Evolutionary conservation across 2,113 vertebrate genomes (phyloP).

Genomic region (Calonectris borealis): DNA sequence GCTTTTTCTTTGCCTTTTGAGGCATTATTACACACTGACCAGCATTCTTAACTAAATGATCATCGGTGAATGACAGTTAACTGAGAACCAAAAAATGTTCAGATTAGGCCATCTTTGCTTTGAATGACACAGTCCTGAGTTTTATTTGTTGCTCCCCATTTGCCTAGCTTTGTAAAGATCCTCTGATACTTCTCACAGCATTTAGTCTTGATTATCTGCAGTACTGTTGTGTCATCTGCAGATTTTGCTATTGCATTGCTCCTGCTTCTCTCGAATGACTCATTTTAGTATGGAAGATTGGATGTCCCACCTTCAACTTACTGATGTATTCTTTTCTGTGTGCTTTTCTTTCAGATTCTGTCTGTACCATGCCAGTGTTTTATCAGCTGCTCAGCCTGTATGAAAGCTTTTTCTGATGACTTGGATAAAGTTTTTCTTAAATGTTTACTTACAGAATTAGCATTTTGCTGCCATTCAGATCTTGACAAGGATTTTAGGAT

Average conservation of each 20-base stretch:
- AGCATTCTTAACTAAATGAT: not conserved
- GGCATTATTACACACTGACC: not conserved
- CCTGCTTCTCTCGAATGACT: not conserved
- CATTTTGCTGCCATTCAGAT: not conserved
- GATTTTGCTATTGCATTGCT: not conserved
- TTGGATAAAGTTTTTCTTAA: not conserved
- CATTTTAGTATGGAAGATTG: not conserved
- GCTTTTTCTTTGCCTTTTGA: not conserved
- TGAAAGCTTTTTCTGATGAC: not conserved
- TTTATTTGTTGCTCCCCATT: not conserved
- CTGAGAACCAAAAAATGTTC: not conserved
- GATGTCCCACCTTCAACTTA: not conserved
- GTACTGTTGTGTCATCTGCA: not conserved
- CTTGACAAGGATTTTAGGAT: not conserved
- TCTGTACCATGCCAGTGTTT: not conserved
- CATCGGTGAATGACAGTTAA: not conserved
- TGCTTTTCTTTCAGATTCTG: not conserved
- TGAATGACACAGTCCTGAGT: not conserved
- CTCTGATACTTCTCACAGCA: not conserved
- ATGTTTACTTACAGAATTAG: not conserved
- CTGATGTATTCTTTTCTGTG: not conserved
- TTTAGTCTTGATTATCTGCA: not conserved
- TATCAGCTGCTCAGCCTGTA: not conserved
- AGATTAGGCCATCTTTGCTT: not conserved
- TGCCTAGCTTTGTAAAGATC: not conserved